Base-by-base conservation (phyloP, 2,113 vertebrate genomes). In the Triplophysa rosa region DNA sequence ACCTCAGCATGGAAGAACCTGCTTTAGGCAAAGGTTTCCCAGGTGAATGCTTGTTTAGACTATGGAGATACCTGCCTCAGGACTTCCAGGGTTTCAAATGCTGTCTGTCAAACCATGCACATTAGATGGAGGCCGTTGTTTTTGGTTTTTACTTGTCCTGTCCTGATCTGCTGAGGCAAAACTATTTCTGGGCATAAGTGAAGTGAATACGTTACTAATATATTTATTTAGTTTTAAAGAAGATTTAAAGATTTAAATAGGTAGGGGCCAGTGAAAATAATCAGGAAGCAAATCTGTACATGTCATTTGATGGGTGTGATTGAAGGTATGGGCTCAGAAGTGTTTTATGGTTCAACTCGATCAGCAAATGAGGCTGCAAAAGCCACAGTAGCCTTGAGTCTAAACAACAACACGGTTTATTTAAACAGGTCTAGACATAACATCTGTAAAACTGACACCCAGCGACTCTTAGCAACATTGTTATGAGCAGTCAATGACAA, bases 261-360 rank as follows among this genome's bases (percentile, higher is more conserved):
- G 19, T 19, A 62, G 58, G 21, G 13, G 16, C 42, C 67, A 67
- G 26, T 37, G 52, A 72, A 67, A 67, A 58, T 9, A 56, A 14
- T 21, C 8, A n/a, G 24, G 45, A 67, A 42, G 24, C 69, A 70
- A 42, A 66, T 47, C 0, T 45, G 62, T 52, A 9, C 1, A 14
- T 24, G 13, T 67, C 19, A 37, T 17, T 14, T 16, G 42, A 70
- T 47, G 19, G 63, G 54, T 23, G 42, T 73, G 42, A 67, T 67
- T 59, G 16, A 66, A 47, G 59, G 66, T 83, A 52, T 12, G 59
- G 67, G 40, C 76, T 71, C 72, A 67, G 40, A 65, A 49, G 78
- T 37, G n/a, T 71, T 77, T 45, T 76, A 63, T 24, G 63, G 64
- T 67, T 78, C 64, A 58, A 67, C 49, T 63, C 19, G 29, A 59